These are phyloP conservation scores for Coelopa frigida DNA, from an alignment of 1,140 invertebrate genomes.

Conservation along the genomic window DNA sequence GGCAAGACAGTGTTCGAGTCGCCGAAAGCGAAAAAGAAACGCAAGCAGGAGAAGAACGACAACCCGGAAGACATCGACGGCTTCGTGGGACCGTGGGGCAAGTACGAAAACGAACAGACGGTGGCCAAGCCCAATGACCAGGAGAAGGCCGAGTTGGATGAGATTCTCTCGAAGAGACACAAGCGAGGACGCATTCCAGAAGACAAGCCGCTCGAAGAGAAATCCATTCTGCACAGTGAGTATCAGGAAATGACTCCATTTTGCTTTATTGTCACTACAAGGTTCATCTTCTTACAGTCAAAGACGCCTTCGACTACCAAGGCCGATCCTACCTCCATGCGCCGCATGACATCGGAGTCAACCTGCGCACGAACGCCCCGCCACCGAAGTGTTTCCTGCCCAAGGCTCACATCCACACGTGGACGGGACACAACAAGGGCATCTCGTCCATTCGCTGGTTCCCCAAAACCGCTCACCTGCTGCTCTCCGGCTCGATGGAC, in stretches of 20 bases:
- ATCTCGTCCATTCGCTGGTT: constrained; percentile 94
- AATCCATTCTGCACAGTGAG: constrained; percentile 89
- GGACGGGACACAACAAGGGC: constrained; percentile 96
- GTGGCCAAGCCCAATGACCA: constrained; percentile 85
- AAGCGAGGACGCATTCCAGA: constrained; percentile 71
- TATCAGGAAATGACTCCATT: too few species aligned
- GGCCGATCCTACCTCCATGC: constrained; percentile 90
- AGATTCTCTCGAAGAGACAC: constrained; percentile 87
- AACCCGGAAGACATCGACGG: constrained; percentile 89
- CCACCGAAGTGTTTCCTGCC: constrained; percentile 96
- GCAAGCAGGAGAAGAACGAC: constrained; percentile 86
- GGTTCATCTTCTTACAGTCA: constrained; percentile 56
- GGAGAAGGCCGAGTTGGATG: constrained; percentile 85
- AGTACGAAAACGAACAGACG: constrained; percentile 83
- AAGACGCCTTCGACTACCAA: constrained; percentile 93
- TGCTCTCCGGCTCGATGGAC: constrained; percentile 96
- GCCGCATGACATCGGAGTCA: constrained; percentile 93
- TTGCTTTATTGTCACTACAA: not conserved
- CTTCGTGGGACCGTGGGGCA: constrained; percentile 96
- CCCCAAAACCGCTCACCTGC: constrained; percentile 87
- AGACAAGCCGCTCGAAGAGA: constrained; percentile 91
- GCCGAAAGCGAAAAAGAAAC: constrained; percentile 69
- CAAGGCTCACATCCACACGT: constrained; percentile 93
- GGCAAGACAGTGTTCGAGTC: constrained; percentile 86
- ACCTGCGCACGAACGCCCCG: constrained; percentile 82